Evolutionary conservation across 2,797 vertebrate species (phyloP), one percentile per base, ranked within the genome.

Genomic region (Gadopsis bispinosus): DNA sequence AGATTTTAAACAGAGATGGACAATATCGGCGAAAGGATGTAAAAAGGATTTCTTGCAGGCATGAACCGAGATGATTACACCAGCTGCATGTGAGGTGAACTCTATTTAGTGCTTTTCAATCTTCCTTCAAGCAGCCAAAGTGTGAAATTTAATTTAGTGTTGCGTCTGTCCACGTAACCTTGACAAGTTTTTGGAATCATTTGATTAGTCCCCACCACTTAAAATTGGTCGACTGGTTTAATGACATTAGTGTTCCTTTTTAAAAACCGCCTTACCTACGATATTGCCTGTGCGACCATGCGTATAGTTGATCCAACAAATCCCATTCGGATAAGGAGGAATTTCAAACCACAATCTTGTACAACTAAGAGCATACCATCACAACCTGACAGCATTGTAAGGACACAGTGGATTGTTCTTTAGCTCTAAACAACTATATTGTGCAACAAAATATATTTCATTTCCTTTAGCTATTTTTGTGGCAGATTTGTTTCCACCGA

Each of bases 151-250:
- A 92, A 94, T 94, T 94, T 90, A 81, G 76, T 66, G 64, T 83
- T 82, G 87, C 89, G 89, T 92, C 87, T 89, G 80, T 88, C 89
- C 78, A 62, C 55, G 69, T 92, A 94, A 92, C 93, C 92, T 94
- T 95, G 92, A 91, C 91, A 88, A 86, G 90, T 91, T 89, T 95
- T 92, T 83, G 75, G 87, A 93, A 91, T 94, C 87, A 93, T 93
- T 90, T 89, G 87, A 95, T 95, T 92, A 94, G 87, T 91, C 81
- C 74, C 79, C 56, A 63, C 74, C 80, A 84, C 86, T 91, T 91
- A 91, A 93, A 92, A 91, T 71, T 59, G 84, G 84, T 91, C 85
- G 69, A 68, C 81, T 87, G 83, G 83, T 93, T 94, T 91, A 91
- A 94, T 91, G 81, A 75, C 87, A 86, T 93, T 78, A 83, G 67